Evolutionary conservation across 1,140 invertebrate species (phyloP), one percentile per base, ranked within the genome.

Genomic region (Protaetia brevitarsis): DNA sequence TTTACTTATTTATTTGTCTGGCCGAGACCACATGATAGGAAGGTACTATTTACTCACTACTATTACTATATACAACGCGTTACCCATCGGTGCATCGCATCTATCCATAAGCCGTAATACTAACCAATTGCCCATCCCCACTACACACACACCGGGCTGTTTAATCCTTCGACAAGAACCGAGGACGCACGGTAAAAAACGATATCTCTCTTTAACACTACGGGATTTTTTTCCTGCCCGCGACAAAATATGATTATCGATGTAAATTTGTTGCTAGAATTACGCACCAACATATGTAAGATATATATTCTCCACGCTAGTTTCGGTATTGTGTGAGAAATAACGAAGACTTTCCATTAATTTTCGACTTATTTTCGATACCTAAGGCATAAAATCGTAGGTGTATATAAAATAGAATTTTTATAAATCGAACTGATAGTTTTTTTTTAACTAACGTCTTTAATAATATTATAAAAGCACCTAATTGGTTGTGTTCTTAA

Each of bases 111-210:
- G 64, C 26, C n/a, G n/a, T n/a, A 51, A 68, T 51, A 65, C 69
- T 69, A 65, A 64, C 68, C 69, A 66, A 66, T 62, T 64, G 60
- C 36, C 60, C 13, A 41, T 45, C 36, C 65, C 67, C 57, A n/a
- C n/a, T n/a, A n/a, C n/a, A n/a, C n/a, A n/a, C 41, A 45, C 41
- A 5, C 19, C 68, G 65, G 61, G 41, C 30, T 30, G 41, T 60
- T 45, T 28, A 31, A 28, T 29, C 41, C 13, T 56, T 68, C 69
- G 69, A 63, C 31, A 27, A 27, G 27, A 61, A 30, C 69, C 69
- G 69, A 70, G 65, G 36, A 19, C 27, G 23, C 19, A 34, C 69
- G 69, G 67, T 45, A 68, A 66, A 70, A 70, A 68, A 68, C 69
- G 69, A 70, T 66, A 68, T 68, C 63, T 68, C 51, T 28, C 56